phyloP scores from a whole-genome alignment of 2,888 invertebrate genomes.

The Dasypolia templi region DNA sequence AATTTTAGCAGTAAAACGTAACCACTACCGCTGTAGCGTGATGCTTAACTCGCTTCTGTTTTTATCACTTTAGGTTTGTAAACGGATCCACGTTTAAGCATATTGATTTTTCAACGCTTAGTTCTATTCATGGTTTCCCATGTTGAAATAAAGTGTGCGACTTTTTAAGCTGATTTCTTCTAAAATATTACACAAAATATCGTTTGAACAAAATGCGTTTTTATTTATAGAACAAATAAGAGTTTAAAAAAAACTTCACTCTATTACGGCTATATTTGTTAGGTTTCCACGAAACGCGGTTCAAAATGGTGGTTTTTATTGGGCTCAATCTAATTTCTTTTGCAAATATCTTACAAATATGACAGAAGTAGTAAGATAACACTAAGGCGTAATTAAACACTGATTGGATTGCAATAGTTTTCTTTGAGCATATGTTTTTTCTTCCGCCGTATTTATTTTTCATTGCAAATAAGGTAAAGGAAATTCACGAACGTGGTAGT shows the following conservation, averaged over 20 bases:
- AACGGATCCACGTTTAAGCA: neutral
- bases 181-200: constrained; percentile 23
- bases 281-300: neutral
- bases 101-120: constrained; percentile 9
- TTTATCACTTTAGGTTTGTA: neutral
- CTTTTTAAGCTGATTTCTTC: constrained; percentile 5
- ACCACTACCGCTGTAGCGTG: neutral
- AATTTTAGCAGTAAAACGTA: neutral
- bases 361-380: constrained; percentile 22
- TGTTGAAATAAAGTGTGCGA: neutral
- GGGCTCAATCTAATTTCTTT: neutral
- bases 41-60: neutral
- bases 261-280: neutral
- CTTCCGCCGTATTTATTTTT: neutral
- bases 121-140: no score
- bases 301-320: neutral
- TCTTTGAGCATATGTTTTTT: neutral
- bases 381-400: neutral
- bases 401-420: neutral
- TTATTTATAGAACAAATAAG: constrained; percentile 4
- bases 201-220: neutral
- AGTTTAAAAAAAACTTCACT: neutral
- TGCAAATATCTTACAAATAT: constrained; percentile 1
- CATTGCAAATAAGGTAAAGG: neutral
- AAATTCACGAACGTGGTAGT: neutral